Evolutionary conservation across 2,888 invertebrate genomes (phyloP).

Genomic region (Pandemis heparana): DNA sequence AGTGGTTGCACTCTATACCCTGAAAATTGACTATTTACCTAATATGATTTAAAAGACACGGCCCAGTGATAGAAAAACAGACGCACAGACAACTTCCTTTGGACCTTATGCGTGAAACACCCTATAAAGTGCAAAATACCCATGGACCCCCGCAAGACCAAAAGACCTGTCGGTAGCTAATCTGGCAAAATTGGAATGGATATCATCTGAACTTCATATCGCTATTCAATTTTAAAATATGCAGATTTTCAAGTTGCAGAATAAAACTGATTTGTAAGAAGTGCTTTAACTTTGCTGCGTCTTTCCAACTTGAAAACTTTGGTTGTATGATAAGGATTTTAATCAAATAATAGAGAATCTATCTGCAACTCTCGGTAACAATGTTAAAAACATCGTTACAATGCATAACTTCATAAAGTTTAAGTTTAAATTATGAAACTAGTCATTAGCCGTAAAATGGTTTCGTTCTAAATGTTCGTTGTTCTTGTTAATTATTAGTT

Average conservation of each 20-base stretch:
- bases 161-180: not conserved
- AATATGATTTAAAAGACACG: no score
- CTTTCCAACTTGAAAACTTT: conserved; percentile 22
- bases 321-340: conserved; percentile 21
- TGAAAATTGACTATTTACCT: no score
- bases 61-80: no score
- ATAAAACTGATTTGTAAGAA: conserved; percentile 21
- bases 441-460: no score
- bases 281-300: conserved; percentile 15
- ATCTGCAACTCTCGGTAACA: not conserved
- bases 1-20: no score
- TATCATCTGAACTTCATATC: conserved; percentile 2
- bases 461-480: no score
- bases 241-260: conserved; percentile 31
- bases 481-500: no score
- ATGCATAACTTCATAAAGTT: not conserved
- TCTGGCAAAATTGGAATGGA: not conserved
- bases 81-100: no score
- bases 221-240: conserved; percentile 26
- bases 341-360: conserved; percentile 27
- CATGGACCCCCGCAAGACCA: no score
- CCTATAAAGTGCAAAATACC: no score
- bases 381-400: conserved; percentile 4
- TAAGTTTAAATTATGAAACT: not conserved
- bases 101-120: no score